Percentiles rank a stretch among this genome's conserved stretches.
Conservation (phyloP, 1,140 invertebrate species). For the Sycophaga agraensis region DNA sequence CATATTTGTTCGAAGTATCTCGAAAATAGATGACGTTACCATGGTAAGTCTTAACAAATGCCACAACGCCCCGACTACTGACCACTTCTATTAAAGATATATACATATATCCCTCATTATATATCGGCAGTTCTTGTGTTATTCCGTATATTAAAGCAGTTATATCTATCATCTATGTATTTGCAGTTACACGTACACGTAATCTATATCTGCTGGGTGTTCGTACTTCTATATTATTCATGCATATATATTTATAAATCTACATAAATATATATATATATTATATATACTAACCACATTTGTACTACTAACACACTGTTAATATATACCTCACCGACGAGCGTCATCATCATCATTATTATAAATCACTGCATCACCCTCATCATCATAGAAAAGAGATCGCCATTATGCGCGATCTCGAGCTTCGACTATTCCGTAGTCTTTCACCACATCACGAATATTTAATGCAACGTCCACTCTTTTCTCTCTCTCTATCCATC, state of each 20-base stretch:
- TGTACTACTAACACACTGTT: neutral
- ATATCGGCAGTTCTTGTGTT: too few relatives aligned
- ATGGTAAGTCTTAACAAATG: constrained; percentile 78
- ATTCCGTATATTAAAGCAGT: too few relatives aligned
- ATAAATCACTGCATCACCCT: neutral
- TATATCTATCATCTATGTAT: neutral
- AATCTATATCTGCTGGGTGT: constrained; percentile 37
- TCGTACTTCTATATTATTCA: constrained; percentile 31
- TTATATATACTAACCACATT: constrained; percentile 3
- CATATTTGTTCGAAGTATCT: constrained; percentile 97
- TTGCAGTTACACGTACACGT: constrained; percentile 33
- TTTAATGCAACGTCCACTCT: constrained; percentile 9
- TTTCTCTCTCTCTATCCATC: too few relatives aligned
- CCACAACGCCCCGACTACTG: constrained; percentile 31
- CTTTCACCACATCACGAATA: neutral
- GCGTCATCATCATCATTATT: neutral
- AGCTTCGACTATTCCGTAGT: constrained; percentile 1
- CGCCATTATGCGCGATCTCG: neutral
- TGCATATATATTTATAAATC: constrained; percentile 31
- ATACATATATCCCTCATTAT: too few relatives aligned
- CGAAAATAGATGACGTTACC: constrained; percentile 97
- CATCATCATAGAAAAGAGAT: neutral
- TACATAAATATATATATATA: constrained; percentile 4
- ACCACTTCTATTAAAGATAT: too few relatives aligned
- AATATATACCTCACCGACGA: neutral